Evolutionary conservation across 2,113 vertebrate species (phyloP).

Genomic region (Ammodramus savannarum): DNA sequence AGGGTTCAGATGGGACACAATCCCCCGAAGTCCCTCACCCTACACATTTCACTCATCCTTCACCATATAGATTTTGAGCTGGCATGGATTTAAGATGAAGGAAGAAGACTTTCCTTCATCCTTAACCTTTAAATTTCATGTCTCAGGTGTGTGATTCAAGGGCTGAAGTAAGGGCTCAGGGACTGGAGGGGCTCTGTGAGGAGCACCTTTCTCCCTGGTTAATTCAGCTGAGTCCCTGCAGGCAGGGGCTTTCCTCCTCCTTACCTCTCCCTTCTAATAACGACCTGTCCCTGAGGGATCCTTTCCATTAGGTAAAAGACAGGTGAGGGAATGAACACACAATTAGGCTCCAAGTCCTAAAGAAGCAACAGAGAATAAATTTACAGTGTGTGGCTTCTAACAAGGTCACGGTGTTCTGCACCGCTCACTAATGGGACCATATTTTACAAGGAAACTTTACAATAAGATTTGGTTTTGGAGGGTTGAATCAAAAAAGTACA

Average conservation of each 20-base stretch:
- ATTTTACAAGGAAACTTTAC: neutral
- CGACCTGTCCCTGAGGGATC: neutral
- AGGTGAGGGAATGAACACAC: neutral
- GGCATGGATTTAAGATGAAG: neutral
- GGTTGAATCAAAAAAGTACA: neutral
- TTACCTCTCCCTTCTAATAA: neutral
- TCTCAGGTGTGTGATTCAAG: no score
- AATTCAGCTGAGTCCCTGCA: neutral
- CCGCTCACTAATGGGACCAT: neutral
- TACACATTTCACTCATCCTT: neutral
- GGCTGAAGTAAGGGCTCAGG: neutral
- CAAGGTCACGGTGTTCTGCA: conserved; percentile 13
- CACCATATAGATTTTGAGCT: neutral
- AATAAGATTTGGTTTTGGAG: neutral
- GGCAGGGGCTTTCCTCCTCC: neutral
- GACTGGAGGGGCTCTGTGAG: neutral
- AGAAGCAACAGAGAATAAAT: neutral
- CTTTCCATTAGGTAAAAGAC: neutral
- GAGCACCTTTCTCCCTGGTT: neutral
- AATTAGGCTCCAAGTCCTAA: neutral
- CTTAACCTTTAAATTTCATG: neutral
- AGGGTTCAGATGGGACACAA: neutral
- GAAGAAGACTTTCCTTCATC: neutral
- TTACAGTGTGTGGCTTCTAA: neutral
- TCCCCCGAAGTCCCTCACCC: neutral